A percentile compares a stretch with the other conserved stretches of the same genome.
Conservation (phyloP, 2,888 invertebrate genomes). For the Papilio gigon region DNA sequence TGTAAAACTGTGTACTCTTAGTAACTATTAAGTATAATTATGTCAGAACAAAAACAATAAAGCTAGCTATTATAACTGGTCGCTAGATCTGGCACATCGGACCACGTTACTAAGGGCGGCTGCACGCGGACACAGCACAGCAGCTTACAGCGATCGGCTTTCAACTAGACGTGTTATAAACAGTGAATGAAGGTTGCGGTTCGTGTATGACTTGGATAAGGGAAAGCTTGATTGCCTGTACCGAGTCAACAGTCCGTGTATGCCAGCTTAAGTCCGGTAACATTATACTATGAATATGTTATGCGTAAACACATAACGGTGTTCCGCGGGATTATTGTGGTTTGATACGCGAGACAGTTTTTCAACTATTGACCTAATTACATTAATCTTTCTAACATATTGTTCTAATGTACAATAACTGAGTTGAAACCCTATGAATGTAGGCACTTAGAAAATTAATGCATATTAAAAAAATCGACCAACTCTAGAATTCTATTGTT, state of each 20-base stretch:
- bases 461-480: neutral
- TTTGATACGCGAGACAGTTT: slow-evolving; percentile 11
- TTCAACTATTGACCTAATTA: neutral
- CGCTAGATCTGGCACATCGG: slow-evolving; percentile 16
- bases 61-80: slow-evolving; percentile 22
- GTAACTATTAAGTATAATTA: neutral
- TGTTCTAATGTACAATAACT: neutral
- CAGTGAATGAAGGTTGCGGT: neutral
- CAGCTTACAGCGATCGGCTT: neutral
- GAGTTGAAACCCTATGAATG: neutral
- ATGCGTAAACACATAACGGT: slow-evolving; percentile 30
- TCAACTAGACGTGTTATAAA: neutral
- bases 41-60: slow-evolving; percentile 28
- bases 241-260: neutral
- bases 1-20: slow-evolving; percentile 1
- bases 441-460: neutral
- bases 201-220: neutral
- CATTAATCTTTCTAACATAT: neutral
- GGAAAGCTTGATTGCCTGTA: neutral
- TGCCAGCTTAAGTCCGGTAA: slow-evolving; percentile 4
- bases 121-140: neutral
- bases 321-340: slow-evolving; percentile 16
- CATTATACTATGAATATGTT: slow-evolving; percentile 8
- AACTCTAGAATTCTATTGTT: too few species aligned
- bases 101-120: neutral